phyloP scores from a whole-genome alignment of 2,113 vertebrate species.

The Morone saxatilis region DNA sequence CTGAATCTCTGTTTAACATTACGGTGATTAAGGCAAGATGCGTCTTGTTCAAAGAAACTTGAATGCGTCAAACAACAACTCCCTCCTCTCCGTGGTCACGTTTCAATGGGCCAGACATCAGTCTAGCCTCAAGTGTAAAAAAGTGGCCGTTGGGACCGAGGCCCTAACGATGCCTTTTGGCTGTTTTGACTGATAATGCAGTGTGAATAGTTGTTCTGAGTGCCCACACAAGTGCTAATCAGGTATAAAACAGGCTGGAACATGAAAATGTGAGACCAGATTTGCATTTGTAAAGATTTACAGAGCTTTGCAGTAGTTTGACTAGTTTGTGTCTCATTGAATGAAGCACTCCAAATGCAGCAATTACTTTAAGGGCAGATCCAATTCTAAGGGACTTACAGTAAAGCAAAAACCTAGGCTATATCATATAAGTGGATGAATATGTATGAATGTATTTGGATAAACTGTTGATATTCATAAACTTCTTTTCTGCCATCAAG shows the following conservation, averaged over 20 bases:
- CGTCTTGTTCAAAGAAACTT: conserved; percentile 58
- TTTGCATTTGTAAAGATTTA: conserved; percentile 32
- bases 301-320: neutral
- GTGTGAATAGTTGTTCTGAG: conserved; percentile 8
- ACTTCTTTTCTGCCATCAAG: neutral
- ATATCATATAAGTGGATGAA: neutral
- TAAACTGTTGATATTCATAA: neutral
- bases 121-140: neutral
- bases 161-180: conserved; percentile 29
- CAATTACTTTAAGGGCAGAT: neutral
- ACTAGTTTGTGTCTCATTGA: conserved; percentile 16
- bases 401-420: neutral
- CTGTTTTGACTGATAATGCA: conserved; percentile 50
- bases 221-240: conserved; percentile 50
- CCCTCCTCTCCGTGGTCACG: neutral
- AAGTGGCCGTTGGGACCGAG: conserved; percentile 4
- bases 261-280: conserved; percentile 27
- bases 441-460: neutral
- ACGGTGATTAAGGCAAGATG: conserved; percentile 35
- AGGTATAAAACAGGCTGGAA: conserved; percentile 26
- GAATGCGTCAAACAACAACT: neutral
- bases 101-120: conserved; percentile 11
- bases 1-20: neutral
- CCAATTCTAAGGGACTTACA: neutral
- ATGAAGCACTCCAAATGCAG: neutral